These are phyloP conservation scores for Euwallacea similis DNA, from an alignment of 1,140 invertebrate species.

Conservation along the genomic window DNA sequence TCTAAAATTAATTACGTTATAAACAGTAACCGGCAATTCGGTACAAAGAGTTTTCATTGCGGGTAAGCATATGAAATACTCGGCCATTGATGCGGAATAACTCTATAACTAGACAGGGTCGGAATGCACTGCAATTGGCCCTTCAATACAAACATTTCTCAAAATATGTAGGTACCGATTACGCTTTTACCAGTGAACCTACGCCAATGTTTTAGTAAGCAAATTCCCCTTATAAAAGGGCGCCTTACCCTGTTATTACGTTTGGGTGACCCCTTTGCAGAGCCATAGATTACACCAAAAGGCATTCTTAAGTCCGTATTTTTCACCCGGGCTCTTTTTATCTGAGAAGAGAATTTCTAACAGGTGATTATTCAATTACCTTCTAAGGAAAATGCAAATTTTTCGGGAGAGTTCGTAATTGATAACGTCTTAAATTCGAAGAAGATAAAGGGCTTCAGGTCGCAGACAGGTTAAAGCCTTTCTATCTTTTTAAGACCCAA, in stretches of 20 bases:
- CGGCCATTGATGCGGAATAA: conserved; percentile 39
- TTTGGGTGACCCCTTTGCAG: conserved; percentile 35
- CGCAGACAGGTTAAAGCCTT: too few relatives aligned
- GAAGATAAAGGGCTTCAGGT: too few relatives aligned
- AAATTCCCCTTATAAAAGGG: conserved; percentile 27
- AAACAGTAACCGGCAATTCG: conserved; percentile 34
- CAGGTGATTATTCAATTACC: conserved; percentile 40
- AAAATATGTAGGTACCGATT: background rate
- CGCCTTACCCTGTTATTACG: conserved; percentile 38
- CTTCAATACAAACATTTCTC: conserved; percentile 5
- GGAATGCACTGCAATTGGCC: conserved; percentile 7
- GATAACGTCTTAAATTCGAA: too few relatives aligned
- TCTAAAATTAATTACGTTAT: conserved; percentile 38
- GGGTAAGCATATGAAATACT: conserved; percentile 39
- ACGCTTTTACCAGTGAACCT: background rate
- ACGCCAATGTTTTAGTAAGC: conserved; percentile 34
- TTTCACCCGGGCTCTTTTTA: conserved; percentile 36
- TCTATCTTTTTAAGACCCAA: too few relatives aligned
- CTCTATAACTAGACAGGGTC: conserved; percentile 35
- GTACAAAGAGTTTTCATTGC: conserved; percentile 34
- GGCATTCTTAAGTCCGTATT: conserved; percentile 39
- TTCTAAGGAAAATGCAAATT: conserved; percentile 26
- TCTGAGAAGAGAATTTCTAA: conserved; percentile 33
- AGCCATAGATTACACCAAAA: conserved; percentile 38
- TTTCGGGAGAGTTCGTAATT: background rate